Evolutionary conservation across 1,140 invertebrate species (phyloP), one percentile per base, ranked within the genome.

Genomic region (Conus ventricosus): DNA sequence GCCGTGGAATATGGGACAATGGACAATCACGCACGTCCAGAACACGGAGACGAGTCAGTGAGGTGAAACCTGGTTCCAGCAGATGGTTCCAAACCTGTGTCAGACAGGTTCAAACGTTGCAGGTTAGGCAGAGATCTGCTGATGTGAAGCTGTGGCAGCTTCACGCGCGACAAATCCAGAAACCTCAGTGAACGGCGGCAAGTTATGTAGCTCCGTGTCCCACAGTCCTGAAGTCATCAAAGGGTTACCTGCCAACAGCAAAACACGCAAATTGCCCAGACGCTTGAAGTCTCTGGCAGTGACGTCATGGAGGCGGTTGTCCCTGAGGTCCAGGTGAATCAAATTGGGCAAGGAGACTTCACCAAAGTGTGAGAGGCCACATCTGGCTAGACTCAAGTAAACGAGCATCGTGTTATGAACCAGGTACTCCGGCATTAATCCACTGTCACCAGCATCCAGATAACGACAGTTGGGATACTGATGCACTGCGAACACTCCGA

Each of bases 21-120:
- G 27, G 55, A 78, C 88, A 87, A 10, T 81, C 39, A 39, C 86
- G 57, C 2, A 88, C 23, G 53, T 88, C 87, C n/a, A 90, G 84
- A 7, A 55, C 51, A 1, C 51, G 67, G 15, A 89, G 76, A 8
- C 57, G n/a, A 6, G 51, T 78, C 17, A 67, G 25, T 0, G 54
- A 53, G 55, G 53, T 4, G 85, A 53, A 8, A 60, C 60, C 78
- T 39, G 86, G 53, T 15, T 23, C 53, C 27, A 54, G 13, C 4
- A 20, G 88, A 23, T 11, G 60, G 13, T n/a, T 75, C 15, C 11
- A 89, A 15, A 2, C 23, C 60, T 4, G 81, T 84, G 25, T 81
- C 0, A 53, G 81, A 84, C 5, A 89, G 39, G 71, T 89, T 89
- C 7, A 89, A 55, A 5, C 8, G 13, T 20, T 25, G 54, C 7